These are phyloP conservation scores for Alosa sapidissima DNA, from an alignment of 2,797 vertebrate species.

Conservation along the genomic window DNA sequence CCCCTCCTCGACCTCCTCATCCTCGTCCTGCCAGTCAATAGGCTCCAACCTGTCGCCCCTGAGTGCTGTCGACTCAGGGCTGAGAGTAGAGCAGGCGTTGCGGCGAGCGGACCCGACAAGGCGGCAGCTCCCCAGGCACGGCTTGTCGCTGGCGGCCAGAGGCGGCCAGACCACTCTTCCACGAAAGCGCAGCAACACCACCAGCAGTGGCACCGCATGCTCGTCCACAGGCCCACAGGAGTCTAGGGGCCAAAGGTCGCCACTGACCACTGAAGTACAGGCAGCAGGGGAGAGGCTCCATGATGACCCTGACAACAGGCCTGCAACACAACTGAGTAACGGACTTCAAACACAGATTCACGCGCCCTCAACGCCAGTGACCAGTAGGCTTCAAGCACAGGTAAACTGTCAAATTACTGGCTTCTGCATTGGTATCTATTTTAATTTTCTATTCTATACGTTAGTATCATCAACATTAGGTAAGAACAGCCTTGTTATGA, in stretches of 20 bases:
- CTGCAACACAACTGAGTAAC: background rate
- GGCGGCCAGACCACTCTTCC: conserved; percentile 25
- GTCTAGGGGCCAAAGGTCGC: conserved; percentile 50
- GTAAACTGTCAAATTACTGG: background rate
- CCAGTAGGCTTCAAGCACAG: conserved; percentile 1
- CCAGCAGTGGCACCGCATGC: background rate
- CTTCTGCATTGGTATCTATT: too few species aligned
- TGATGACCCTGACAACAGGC: background rate
- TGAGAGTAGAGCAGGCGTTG: conserved; percentile 56
- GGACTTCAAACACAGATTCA: background rate
- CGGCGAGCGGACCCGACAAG: conserved; percentile 48
- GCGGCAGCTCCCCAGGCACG: background rate
- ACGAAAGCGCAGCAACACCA: conserved; percentile 28
- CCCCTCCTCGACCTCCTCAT: conserved; percentile 40
- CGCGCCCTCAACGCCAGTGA: background rate
- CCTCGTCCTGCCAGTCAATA: conserved; percentile 47
- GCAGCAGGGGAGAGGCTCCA: background rate
- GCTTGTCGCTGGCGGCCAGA: conserved; percentile 16
- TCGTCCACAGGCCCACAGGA: background rate
- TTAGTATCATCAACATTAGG: background rate
- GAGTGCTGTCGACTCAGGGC: background rate
- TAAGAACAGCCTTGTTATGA: background rate
- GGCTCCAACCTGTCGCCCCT: background rate
- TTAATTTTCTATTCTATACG: background rate
- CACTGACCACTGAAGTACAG: background rate